These are phyloP conservation scores for Scolanthus callimorphus DNA, from an alignment of 92 coral and sea anemone species.

Conservation along the genomic window DNA sequence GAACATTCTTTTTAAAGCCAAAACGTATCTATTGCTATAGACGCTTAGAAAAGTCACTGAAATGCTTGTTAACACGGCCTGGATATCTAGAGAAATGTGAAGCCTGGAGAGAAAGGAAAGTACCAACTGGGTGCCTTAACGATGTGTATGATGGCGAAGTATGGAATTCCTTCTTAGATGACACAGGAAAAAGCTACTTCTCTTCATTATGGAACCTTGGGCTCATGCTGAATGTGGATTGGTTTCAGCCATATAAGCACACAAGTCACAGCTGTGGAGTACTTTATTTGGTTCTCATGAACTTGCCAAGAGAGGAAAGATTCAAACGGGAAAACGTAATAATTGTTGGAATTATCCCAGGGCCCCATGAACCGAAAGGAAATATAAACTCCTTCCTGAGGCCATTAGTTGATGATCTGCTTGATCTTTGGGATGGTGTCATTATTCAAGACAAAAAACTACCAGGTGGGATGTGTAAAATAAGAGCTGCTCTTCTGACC, in stretches of 20 bases:
- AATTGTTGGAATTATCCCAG: constrained; percentile 35
- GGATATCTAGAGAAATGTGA: constrained; percentile 46
- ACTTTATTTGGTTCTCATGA: constrained; percentile 22
- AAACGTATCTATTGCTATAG: constrained; percentile 40
- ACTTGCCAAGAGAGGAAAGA: constrained; percentile 25
- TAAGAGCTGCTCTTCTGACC: constrained; percentile 25
- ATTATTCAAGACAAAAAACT: neutral
- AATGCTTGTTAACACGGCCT: constrained; percentile 23
- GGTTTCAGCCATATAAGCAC: constrained; percentile 49
- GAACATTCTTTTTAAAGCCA: constrained; percentile 38
- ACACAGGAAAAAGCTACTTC: constrained; percentile 1
- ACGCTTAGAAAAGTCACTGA: constrained; percentile 20
- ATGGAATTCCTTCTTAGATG: constrained; percentile 34
- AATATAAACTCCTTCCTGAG: constrained; percentile 36
- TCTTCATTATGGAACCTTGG: constrained; percentile 7
- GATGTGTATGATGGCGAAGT: constrained; percentile 53
- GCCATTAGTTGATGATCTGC: constrained; percentile 32
- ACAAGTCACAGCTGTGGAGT: constrained; percentile 27
- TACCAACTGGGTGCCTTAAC: constrained; percentile 28
- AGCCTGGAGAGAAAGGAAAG: constrained; percentile 26
- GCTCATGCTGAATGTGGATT: constrained; percentile 43
- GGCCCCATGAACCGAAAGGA: constrained; percentile 31
- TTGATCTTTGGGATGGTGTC: constrained; percentile 51
- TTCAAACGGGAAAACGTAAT: constrained; percentile 29
- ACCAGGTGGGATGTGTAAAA: constrained; percentile 11